Conservation (phyloP, 2,888 invertebrate genomes). For the Tuta absoluta region DNA sequence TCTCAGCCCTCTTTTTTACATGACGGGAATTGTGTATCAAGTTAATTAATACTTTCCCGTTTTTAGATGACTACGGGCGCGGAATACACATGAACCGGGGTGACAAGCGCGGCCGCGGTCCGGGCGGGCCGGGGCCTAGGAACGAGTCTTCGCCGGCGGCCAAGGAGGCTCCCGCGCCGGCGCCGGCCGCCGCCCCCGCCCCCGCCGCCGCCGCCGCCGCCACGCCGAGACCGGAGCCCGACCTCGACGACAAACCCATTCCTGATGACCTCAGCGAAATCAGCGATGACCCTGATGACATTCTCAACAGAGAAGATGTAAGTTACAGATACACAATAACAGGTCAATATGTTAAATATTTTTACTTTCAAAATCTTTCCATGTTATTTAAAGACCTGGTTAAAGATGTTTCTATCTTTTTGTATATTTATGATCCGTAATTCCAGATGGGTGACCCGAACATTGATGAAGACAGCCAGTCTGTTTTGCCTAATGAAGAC, state of each 20-base stretch:
- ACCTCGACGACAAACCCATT: constrained; percentile 77
- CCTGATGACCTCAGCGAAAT: constrained; percentile 91
- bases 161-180: constrained; percentile 61
- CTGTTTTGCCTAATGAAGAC: constrained; percentile 58
- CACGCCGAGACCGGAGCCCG: constrained; percentile 60
- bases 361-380: too few species aligned
- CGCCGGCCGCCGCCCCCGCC: constrained; percentile 56
- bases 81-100: constrained; percentile 67
- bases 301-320: constrained; percentile 89
- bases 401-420: too few species aligned
- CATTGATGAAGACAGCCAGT: constrained; percentile 68
- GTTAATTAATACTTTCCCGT: constrained; percentile 20
- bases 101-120: constrained; percentile 63
- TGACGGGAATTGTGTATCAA: not conserved
- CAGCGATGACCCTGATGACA: constrained; percentile 94
- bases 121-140: constrained; percentile 62
- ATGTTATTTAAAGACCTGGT: not conserved
- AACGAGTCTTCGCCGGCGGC: constrained; percentile 56
- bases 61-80: constrained; percentile 68
- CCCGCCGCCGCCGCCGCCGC: constrained; percentile 62
- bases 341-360: too few species aligned
- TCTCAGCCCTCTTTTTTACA: not conserved
- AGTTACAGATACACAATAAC: too few species aligned
- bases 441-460: constrained; percentile 71
- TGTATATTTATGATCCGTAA: not conserved